Percentiles rank a stretch among this genome's conserved stretches.
Conservation (phyloP, 2,797 vertebrate species). For the Telmatherina bonti region DNA sequence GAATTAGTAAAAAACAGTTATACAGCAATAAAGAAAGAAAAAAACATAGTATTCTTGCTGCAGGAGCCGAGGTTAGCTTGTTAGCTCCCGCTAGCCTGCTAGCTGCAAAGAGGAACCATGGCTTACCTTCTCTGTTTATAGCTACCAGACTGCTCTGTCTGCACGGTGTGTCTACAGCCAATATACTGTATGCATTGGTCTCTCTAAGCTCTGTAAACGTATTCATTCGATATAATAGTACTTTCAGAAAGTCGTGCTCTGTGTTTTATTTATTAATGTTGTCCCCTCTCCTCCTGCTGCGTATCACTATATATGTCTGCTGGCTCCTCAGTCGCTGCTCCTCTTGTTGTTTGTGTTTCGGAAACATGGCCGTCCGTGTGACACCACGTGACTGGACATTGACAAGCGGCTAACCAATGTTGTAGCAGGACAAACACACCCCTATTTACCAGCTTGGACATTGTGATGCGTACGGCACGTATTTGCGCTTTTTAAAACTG, state of each 20-base stretch:
- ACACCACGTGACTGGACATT: slow-evolving; percentile 80
- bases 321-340: slow-evolving; percentile 80
- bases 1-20: background rate
- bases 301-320: slow-evolving; percentile 84
- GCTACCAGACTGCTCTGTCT: slow-evolving; percentile 73
- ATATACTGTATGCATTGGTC: slow-evolving; percentile 76
- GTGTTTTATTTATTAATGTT: slow-evolving; percentile 67
- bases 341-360: slow-evolving; percentile 95
- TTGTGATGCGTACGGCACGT: slow-evolving; percentile 1
- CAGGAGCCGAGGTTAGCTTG: slow-evolving; percentile 35
- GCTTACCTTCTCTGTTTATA: slow-evolving; percentile 84
- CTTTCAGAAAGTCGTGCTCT: slow-evolving; percentile 74
- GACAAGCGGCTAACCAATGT: slow-evolving; percentile 77
- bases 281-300: slow-evolving; percentile 79
- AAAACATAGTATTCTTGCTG: slow-evolving; percentile 27
- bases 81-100: slow-evolving; percentile 53
- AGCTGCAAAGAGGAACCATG: slow-evolving; percentile 74
- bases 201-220: slow-evolving; percentile 78
- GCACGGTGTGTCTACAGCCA: slow-evolving; percentile 71
- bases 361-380: slow-evolving; percentile 90
- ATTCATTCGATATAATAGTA: slow-evolving; percentile 80
- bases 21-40: too few relatives aligned
- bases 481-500: background rate
- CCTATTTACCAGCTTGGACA: slow-evolving; percentile 53
- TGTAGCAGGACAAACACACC: slow-evolving; percentile 66